Base-by-base conservation (phyloP, 2,797 vertebrate species). In the Pipistrellus pipistrellus region DNA sequence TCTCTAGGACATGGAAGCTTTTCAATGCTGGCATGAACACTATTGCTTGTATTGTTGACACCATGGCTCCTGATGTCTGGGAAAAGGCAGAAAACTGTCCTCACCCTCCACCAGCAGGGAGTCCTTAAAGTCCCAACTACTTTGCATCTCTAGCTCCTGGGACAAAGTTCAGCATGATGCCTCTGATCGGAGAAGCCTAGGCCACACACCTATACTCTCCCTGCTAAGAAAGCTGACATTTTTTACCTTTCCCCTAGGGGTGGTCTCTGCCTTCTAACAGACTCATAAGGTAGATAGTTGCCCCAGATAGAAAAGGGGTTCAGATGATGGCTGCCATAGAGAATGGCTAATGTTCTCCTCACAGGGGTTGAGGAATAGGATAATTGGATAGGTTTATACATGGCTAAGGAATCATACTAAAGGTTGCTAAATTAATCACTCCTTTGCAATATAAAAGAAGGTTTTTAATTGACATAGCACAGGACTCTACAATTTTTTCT, bases 341-440 rank as follows among this genome's bases (percentile, higher is more conserved):
- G 81, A 72, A 35, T 30, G 72, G 68, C n/a, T 41, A 25, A 41
- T 46, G 9, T 71, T 66, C 27, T 66, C 27, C 17, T 51, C 48
- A 66, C 6, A 10, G 66, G 25, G 25, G 3, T 14, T 13, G 57
- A 68, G 30, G 64, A 71, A 23, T 0, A 25, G 41, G 9, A 30
- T 71, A 76, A 48, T 57, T 81, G 41, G 14, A 35, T 57, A 64
- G 55, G 55, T 75, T 97, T 92, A 82, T 51, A 72, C 87, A 35
- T 62, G 30, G 82, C 38, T 59, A 71, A 78, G 87, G 78, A 30
- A 46, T 77, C 62, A 20, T 6, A 75, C 66, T 81, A 71, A 85
- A 72, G 27, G 6, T 27, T 69, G 25, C 75, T 75, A 75, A 75
- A 76, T 88, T 85, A 77, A 88, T 73, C 32, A 75, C 2, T 88